These are phyloP conservation scores for Drosophila colorata DNA, from an alignment of 2,888 invertebrate genomes.

Conservation along the genomic window DNA sequence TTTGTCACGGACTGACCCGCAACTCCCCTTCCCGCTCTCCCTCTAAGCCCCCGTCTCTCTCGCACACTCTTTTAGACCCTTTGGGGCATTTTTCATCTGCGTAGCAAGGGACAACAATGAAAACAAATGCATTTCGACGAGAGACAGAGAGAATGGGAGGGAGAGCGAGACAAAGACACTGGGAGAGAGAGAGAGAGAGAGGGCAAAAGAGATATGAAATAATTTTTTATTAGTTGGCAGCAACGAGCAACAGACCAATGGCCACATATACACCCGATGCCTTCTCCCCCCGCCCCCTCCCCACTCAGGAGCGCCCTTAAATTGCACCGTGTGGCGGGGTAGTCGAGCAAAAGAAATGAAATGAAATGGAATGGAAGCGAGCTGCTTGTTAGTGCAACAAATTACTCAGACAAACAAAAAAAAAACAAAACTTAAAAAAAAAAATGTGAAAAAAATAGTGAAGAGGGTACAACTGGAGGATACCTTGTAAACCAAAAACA, in stretches of 20 bases:
- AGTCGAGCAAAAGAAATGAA: conserved; percentile 63
- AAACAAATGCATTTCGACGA: conserved; percentile 71
- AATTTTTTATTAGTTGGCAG: conserved; percentile 72
- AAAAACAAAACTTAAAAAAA: not conserved
- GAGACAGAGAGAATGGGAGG: not conserved
- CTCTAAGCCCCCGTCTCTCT: not conserved
- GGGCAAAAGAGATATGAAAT: conserved; percentile 63
- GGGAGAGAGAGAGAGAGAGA: conserved; percentile 9
- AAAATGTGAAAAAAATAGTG: too few species aligned
- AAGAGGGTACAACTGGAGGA: not conserved
- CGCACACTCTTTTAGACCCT: not conserved
- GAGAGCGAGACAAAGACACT: too few species aligned
- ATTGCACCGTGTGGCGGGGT: conserved; percentile 36
- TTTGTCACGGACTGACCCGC: conserved; percentile 27
- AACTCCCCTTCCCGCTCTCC: too few species aligned
- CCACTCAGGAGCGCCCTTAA: not conserved
- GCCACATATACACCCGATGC: not conserved
- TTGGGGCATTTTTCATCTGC: conserved; percentile 36
- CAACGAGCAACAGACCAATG: conserved; percentile 27
- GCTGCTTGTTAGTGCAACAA: conserved; percentile 77
- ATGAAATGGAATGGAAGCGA: conserved; percentile 73
- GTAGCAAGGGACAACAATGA: conserved; percentile 63
- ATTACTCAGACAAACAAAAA: conserved; percentile 63
- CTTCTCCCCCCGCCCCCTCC: not conserved
- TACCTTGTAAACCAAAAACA: conserved; percentile 1